A percentile compares a stretch with the other conserved stretches of the same genome.
Conservation (phyloP, 2,113 vertebrate species). For the Tricholaema leucomelas region DNA sequence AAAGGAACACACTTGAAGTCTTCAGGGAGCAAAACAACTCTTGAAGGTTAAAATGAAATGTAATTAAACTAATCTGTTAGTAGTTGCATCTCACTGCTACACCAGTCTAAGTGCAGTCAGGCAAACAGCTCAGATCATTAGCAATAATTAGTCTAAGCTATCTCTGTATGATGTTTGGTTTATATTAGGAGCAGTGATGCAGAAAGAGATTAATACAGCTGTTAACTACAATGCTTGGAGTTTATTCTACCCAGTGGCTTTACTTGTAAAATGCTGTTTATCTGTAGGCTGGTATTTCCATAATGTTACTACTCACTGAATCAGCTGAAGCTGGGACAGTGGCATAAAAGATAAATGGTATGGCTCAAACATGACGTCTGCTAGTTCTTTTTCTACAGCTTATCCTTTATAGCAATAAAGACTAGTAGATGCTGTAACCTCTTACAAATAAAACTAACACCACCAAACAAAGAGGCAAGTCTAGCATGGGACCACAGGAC, state of each 20-base stretch:
- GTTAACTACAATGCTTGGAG: conserved; percentile 14
- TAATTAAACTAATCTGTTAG: neutral
- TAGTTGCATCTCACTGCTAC: neutral
- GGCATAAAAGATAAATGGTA: neutral
- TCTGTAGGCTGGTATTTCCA: neutral
- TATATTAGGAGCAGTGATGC: conserved; percentile 36
- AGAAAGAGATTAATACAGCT: conserved; percentile 51
- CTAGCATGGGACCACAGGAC: neutral
- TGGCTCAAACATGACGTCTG: neutral
- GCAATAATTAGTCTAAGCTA: conserved; percentile 24
- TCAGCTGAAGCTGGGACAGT: neutral
- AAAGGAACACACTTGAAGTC: neutral
- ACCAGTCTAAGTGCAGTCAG: neutral
- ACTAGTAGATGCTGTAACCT: neutral
- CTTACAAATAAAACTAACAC: neutral
- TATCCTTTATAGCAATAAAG: neutral
- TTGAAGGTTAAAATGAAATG: neutral
- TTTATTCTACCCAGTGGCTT: neutral
- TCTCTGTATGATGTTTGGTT: conserved; percentile 3
- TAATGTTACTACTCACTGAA: neutral
- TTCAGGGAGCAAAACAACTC: neutral
- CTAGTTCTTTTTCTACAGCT: neutral
- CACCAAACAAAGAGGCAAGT: no score
- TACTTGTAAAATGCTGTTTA: neutral
- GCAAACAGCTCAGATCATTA: conserved; percentile 3